Evolutionary conservation across 2,113 vertebrate species (phyloP).

Genomic region (Origma solitaria): DNA sequence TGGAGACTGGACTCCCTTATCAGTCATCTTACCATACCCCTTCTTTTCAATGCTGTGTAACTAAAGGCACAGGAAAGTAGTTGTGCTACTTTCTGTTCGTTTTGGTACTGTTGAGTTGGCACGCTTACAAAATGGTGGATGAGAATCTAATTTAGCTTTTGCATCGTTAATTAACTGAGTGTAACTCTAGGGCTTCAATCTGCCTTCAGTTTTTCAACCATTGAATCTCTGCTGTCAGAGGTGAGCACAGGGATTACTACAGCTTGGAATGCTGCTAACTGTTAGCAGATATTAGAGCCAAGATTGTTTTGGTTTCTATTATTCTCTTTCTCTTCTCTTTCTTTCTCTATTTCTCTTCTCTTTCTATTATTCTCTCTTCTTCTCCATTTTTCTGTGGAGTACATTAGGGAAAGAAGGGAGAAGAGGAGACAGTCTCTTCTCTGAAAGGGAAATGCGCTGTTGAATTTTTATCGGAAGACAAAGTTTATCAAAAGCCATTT

Average conservation of each 20-base stretch:
- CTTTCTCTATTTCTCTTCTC: too few relatives aligned
- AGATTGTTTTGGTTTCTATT: not conserved
- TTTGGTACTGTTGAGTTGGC: not conserved
- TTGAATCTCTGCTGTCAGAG: not conserved
- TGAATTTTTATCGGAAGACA: not conserved
- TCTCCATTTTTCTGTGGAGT: not conserved
- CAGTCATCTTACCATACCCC: not conserved
- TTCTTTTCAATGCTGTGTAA: not conserved
- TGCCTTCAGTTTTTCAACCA: not conserved
- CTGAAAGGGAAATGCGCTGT: not conserved
- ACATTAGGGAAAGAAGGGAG: not conserved
- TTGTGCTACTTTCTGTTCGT: not conserved
- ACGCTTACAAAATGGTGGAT: not conserved
- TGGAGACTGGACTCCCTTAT: not conserved
- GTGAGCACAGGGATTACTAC: not conserved
- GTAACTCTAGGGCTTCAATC: not conserved
- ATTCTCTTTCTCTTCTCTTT: too few relatives aligned
- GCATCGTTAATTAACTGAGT: not conserved
- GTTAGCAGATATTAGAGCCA: not conserved
- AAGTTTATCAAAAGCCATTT: not conserved
- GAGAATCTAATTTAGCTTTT: slow-evolving; percentile 13
- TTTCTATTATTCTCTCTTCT: not conserved
- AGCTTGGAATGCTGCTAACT: not conserved
- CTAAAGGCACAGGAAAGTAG: not conserved
- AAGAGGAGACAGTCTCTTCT: not conserved